These are phyloP conservation scores for Monochamus saltuarius DNA, from an alignment of 1,140 invertebrate genomes.

Conservation along the genomic window DNA sequence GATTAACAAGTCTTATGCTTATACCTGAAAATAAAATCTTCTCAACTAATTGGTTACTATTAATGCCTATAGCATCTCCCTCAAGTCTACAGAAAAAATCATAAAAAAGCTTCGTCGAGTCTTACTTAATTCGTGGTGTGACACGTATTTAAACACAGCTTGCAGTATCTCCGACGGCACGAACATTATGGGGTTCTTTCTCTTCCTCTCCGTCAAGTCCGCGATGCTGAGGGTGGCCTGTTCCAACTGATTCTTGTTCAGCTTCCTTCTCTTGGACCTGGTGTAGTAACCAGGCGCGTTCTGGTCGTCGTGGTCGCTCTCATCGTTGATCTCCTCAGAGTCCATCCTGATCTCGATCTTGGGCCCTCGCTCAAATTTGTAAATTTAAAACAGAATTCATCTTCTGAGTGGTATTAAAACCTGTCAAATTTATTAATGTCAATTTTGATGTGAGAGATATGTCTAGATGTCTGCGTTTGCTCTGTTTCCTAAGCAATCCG, in stretches of 20 bases:
- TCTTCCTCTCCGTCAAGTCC: constrained; percentile 20
- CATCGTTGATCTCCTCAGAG: constrained; percentile 29
- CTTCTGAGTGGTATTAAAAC: constrained; percentile 3
- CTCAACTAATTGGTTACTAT: too few species aligned
- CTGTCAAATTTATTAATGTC: constrained; percentile 9
- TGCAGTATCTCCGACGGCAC: constrained; percentile 38
- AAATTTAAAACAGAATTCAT: constrained; percentile 1
- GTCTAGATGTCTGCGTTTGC: too few species aligned
- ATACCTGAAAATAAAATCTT: constrained; percentile 30
- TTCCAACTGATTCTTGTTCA: constrained; percentile 19
- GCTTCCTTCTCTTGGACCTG: constrained; percentile 29
- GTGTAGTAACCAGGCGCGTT: constrained; percentile 27
- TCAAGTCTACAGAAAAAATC: background rate
- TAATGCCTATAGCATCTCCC: too few species aligned
- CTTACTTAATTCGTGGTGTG: constrained; percentile 39
- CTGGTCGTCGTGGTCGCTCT: constrained; percentile 26
- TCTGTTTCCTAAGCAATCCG: too few species aligned
- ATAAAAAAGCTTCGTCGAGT: too few species aligned
- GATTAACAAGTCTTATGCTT: constrained; percentile 39
- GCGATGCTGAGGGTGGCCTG: constrained; percentile 3
- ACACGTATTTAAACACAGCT: constrained; percentile 36
- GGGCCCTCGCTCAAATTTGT: background rate
- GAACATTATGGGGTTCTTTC: constrained; percentile 41
- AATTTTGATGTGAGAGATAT: constrained; percentile 6
- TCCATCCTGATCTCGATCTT: constrained; percentile 16